Evolutionary conservation across 2,888 invertebrate species (phyloP), one percentile per base, ranked within the genome.

Genomic region (Aspidiotus rigidus): DNA sequence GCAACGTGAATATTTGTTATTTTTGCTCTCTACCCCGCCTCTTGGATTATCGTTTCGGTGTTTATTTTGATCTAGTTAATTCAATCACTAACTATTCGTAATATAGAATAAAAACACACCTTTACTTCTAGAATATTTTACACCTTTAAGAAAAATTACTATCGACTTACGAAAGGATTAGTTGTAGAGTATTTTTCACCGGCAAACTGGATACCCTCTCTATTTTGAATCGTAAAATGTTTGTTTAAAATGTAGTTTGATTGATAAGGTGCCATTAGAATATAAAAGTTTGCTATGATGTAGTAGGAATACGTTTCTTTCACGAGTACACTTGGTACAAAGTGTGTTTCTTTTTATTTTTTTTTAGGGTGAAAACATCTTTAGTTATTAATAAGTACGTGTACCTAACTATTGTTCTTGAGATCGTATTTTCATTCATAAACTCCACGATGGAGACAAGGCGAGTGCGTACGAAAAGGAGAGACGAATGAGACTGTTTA

Each of bases 181-280:
- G 66, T 66, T 66, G 41, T 56, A 17, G 59, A 17, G 8, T 11
- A 66, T 66, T 56, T 66, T 66, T 66, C 59, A 66, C 56, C n/a
- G 17, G 10, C 7, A 54, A 64, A 57, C 17, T 41, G 16, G 44
- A 17, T 62, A 62, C 62, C 16, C 49, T 62, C 44, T 44, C 7
- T 57, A 15, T 57, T 49, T 62, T 49, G 13, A 62, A 11, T 62
- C 10, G 16, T 49, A 49, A 11, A 49, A 49, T 59, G 39, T 59
- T 59, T 59, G 59, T 59, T 59, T 59, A 17, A 17, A 59, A 17
- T 28, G 28, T 39, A 10, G 64, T 56, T 64, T 64, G 64, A 64
- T 64, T 64, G 64, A 64, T 64, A 64, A 56, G 56, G 55, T 57
- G 64, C 55, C 64, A 64, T 64, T n/a, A 57, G 57, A 56, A 64